Base-by-base conservation (phyloP, 1,140 invertebrate genomes). In the Pseudachorutes palmiensis region DNA sequence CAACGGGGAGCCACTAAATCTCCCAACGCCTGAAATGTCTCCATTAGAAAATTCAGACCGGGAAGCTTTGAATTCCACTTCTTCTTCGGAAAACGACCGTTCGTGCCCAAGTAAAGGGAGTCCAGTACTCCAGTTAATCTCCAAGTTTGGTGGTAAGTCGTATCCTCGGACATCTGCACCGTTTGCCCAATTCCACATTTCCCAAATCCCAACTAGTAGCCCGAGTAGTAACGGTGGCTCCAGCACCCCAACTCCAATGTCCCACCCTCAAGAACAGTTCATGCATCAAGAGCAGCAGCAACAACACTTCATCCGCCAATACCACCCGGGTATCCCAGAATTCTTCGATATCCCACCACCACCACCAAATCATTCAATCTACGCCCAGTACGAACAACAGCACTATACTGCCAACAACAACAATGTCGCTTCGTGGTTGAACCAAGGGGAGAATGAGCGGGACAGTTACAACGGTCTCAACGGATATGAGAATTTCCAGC, bases 11-110 rank as follows among this genome's bases (percentile, higher is more conserved):
- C 62, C 49, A 29, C 60, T 66, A 26, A 69, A 67, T 63, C 51
- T 74, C 3, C 72, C 72, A 0, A 74, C 72, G 0, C 72, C 72
- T 19, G 72, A 74, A 65, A 74, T 74, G 72, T 71, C 70, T n/a
- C 72, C 72, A 33, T 57, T 74, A 31, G 72, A 74, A 51, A 74
- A 67, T 51, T 68, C 66, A 26, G 69, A 71, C 26, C 57, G 69
- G 2, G 69, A 71, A 26, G 64, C 60, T 1, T 41, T 64, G 2
- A 55, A 31, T 19, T 63, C 51, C 12, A 58, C 66, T 1, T 62
- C 59, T 2, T 67, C 59, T 26, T 67, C 59, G 2, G 48, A 58
- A 29, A 41, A 36, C 2, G 32, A 68, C 16, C 60, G 55, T 2
- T 36, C 36, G 36, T 41, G 28, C 30, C 24, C 16, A 28, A n/a